Evolutionary conservation across 2,113 vertebrate genomes (phyloP), one percentile per base, ranked within the genome.

Genomic region (Carettochelys insculpta): DNA sequence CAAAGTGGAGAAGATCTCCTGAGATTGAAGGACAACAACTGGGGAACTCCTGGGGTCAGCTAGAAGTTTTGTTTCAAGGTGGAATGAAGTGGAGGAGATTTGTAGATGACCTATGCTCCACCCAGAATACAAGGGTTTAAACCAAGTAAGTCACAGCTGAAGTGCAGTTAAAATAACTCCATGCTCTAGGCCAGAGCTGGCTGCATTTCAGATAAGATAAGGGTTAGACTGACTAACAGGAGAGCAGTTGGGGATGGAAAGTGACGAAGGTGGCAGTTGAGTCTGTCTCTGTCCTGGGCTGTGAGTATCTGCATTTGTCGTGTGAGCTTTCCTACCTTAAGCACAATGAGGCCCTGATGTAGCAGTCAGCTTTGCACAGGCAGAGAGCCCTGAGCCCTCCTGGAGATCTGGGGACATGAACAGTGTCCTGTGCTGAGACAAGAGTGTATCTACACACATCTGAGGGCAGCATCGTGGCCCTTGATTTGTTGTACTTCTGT

Each of bases 221-320:
- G 85, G 80, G 7, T 41, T 22, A 11, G 77, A 56, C 47, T 52
- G 83, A 78, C 92, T 80, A 6, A 78, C 68, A 87, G 85, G 91
- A 89, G 71, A 90, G 78, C 58, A 79, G 0, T 0, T 24, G 56
- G 31, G 24, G 20, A 78, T 81, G 56, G 71, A 41, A 58, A 58
- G 10, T 58, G 3, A 1, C 19, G 61, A 68, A 68, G 61, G n/a
- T 38, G 75, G 82, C 73, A 84, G 71, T 41, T 48, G 51, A 68
- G 76, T 47, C 68, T 54, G 0, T 85, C 79, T n/a, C 86, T 87
- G 88, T 38, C 47, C 51, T 17, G 61, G 4, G 5, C 19, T 25
- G 48, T 5, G 61, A 61, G 79, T 86, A 20, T 85, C 77, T 91
- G 27, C 73, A 68, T 22, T 38, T 17, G 7, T 61, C 31, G 13